These are phyloP conservation scores for Chaenocephalus aceratus DNA, from an alignment of 2,113 vertebrate genomes.

Conservation along the genomic window DNA sequence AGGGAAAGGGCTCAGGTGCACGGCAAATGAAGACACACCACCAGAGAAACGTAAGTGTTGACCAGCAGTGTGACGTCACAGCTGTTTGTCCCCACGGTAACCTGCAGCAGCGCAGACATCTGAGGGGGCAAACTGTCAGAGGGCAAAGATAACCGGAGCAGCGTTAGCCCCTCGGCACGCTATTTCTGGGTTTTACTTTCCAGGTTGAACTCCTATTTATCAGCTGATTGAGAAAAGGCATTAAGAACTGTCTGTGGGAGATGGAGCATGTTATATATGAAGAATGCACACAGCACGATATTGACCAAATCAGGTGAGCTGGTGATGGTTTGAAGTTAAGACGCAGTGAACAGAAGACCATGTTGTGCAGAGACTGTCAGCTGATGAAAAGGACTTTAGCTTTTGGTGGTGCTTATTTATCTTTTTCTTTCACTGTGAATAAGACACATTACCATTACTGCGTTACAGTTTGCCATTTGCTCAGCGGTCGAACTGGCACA, in stretches of 20 bases:
- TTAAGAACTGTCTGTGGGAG: neutral
- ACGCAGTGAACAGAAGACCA: neutral
- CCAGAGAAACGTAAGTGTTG: conserved; percentile 94
- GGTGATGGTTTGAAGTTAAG: neutral
- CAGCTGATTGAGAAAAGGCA: neutral
- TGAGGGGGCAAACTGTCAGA: conserved; percentile 21
- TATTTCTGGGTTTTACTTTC: neutral
- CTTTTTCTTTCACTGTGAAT: conserved; percentile 4
- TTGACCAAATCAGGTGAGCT: neutral
- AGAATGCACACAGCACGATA: neutral
- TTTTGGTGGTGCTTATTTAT: neutral
- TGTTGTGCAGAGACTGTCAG: neutral
- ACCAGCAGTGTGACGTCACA: conserved; percentile 7
- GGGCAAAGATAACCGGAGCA: neutral
- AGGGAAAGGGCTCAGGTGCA: conserved; percentile 96
- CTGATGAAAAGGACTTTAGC: neutral
- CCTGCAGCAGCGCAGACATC: conserved; percentile 18
- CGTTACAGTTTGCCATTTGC: conserved; percentile 39
- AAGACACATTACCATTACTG: conserved; percentile 39
- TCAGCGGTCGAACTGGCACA: conserved; percentile 30
- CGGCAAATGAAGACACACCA: conserved; percentile 93
- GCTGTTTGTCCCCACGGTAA: conserved; percentile 8
- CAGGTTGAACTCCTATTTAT: neutral
- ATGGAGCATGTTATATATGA: neutral
- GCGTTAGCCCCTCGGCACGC: neutral